phyloP scores from a whole-genome alignment of 2,797 vertebrate genomes.

The Synanceia verrucosa region DNA sequence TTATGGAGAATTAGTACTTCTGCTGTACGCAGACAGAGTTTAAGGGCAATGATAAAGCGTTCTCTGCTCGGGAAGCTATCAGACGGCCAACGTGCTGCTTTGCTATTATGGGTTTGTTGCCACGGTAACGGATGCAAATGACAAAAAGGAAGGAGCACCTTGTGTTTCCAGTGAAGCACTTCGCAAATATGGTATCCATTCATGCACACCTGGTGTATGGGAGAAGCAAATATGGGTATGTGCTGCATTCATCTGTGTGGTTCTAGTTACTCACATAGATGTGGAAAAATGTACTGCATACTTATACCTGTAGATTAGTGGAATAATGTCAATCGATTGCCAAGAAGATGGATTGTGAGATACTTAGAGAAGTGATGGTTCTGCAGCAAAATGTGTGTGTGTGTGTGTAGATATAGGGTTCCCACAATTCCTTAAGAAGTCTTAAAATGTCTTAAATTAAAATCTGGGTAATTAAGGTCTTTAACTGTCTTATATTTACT shows the following conservation, averaged over 20 bases:
- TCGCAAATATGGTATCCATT: conserved; percentile 1
- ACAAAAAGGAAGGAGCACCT: conserved; percentile 31
- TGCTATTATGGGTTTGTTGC: conserved; percentile 22
- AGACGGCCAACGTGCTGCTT: neutral
- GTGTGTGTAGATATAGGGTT: too few relatives aligned
- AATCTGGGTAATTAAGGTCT: too few relatives aligned
- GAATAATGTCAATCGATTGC: neutral
- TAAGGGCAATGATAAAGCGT: conserved; percentile 12
- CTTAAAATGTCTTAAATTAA: too few relatives aligned
- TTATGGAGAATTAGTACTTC: conserved; percentile 5
- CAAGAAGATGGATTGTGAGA: neutral
- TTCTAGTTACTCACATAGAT: neutral
- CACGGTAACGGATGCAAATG: conserved; percentile 49
- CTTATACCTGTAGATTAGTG: neutral
- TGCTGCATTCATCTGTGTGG: neutral
- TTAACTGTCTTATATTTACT: too few relatives aligned
- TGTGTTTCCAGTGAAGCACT: conserved; percentile 17
- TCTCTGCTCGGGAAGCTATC: neutral
- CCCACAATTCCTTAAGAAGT: too few relatives aligned
- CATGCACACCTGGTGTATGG: conserved; percentile 2
- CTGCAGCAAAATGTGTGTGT: neutral
- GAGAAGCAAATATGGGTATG: neutral
- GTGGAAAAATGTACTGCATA: neutral
- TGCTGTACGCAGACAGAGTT: conserved; percentile 1
- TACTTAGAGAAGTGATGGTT: neutral